Percentiles rank a stretch among this genome's conserved stretches.
These are phyloP conservation scores for Drosophila pseudoananassae DNA, from an alignment of 1,140 invertebrate genomes.

Conservation along the genomic window DNA sequence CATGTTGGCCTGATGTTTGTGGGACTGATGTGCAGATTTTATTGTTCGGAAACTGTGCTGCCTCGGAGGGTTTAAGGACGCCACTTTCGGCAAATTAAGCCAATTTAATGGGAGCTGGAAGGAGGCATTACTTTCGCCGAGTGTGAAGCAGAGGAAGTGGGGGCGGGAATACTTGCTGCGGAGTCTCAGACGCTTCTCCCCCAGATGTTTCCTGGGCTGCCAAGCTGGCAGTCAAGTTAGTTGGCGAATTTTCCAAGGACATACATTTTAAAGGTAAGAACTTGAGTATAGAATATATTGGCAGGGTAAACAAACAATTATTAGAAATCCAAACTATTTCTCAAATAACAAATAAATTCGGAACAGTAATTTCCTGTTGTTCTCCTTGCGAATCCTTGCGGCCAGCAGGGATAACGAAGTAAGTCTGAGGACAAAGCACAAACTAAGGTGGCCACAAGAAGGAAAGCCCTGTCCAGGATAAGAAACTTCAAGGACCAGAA, in stretches of 20 bases:
- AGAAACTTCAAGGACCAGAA: slow-evolving; percentile 27
- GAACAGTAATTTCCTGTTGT: slow-evolving; percentile 49
- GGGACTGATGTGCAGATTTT: slow-evolving; percentile 54
- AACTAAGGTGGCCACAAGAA: slow-evolving; percentile 12
- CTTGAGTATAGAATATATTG: neutral
- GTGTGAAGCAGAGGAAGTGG: neutral
- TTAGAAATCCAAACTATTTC: slow-evolving; percentile 23
- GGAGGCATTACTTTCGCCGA: neutral
- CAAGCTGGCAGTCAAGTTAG: neutral
- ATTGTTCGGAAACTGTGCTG: slow-evolving; percentile 59
- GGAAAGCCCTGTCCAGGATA: slow-evolving; percentile 2
- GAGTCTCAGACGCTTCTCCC: too few species aligned
- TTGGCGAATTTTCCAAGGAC: too few species aligned
- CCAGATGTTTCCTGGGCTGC: too few species aligned
- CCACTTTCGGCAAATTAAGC: slow-evolving; percentile 62
- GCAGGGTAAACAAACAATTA: neutral
- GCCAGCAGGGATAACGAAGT: slow-evolving; percentile 16
- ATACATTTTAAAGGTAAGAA: neutral
- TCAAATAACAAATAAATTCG: slow-evolving; percentile 25
- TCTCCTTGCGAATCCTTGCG: slow-evolving; percentile 27
- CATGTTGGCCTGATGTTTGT: neutral
- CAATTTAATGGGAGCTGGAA: slow-evolving; percentile 36
- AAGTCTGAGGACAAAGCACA: slow-evolving; percentile 12
- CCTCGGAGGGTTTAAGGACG: slow-evolving; percentile 42
- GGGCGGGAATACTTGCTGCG: neutral